Conservation (phyloP, 2,797 vertebrate species). For the Setipinna tenuifilis region DNA sequence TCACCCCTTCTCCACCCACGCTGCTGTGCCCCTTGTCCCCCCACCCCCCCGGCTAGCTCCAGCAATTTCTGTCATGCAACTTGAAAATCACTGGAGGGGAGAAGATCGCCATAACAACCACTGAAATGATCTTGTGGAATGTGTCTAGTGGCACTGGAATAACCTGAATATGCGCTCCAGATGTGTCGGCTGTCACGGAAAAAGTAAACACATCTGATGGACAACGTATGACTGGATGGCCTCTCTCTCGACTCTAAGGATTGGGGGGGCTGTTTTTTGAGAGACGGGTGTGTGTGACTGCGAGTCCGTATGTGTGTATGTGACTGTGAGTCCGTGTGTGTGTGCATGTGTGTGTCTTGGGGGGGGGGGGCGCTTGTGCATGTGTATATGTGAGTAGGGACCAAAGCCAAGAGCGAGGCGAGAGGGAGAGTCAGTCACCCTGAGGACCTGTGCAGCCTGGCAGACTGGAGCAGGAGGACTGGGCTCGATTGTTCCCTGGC, state of each 20-base stretch:
- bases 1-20: conserved; percentile 27
- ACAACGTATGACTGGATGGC: conserved; percentile 96
- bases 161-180: conserved; percentile 99
- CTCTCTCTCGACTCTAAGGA: conserved; percentile 84
- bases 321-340: conserved; percentile 58
- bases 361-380: conserved; percentile 60
- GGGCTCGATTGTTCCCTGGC: conserved; percentile 86
- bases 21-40: conserved; percentile 62
- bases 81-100: conserved; percentile 97
- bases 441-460: conserved; percentile 90
- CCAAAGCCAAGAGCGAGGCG: conserved; percentile 70
- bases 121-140: conserved; percentile 92
- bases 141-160: conserved; percentile 94
- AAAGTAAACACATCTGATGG: conserved; percentile 99
- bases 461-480: conserved; percentile 82
- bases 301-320: conserved; percentile 64
- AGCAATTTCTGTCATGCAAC: conserved; percentile 98
- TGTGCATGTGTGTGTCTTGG: conserved; percentile 61
- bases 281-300: conserved; percentile 65
- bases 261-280: conserved; percentile 42
- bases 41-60: conserved; percentile 79
- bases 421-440: conserved; percentile 74
- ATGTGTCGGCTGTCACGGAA: conserved; percentile 99
- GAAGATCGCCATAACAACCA: conserved; percentile 90
- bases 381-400: conserved; percentile 61